phyloP scores from a whole-genome alignment of 2,113 vertebrate genomes.

The Poicephalus meyeri region DNA sequence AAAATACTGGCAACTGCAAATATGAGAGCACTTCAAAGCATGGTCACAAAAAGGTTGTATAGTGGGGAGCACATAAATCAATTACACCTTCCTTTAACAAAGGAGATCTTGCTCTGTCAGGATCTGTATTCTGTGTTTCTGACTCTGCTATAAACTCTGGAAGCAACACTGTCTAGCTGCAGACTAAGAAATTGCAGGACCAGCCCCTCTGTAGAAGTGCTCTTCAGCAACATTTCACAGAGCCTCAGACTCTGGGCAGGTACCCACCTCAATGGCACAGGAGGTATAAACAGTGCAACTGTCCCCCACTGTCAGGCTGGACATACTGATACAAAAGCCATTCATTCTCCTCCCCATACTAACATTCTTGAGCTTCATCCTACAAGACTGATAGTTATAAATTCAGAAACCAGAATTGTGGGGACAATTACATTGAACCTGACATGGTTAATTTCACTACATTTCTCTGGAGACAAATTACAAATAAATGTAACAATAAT shows the following conservation, averaged over 20 bases:
- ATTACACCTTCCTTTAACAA: background rate
- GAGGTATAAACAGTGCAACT: background rate
- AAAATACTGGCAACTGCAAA: background rate
- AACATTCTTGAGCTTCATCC: background rate
- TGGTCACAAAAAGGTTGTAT: background rate
- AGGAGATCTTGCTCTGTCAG: background rate
- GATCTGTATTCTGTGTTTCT: background rate
- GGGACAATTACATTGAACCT: background rate
- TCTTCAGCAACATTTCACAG: background rate
- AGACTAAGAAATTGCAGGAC: background rate
- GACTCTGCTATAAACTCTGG: background rate
- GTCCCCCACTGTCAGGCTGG: background rate
- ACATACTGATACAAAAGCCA: background rate
- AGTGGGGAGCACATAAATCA: background rate
- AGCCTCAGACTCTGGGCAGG: background rate
- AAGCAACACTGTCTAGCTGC: fast-evolving
- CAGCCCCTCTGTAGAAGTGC: background rate
- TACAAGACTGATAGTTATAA: background rate
- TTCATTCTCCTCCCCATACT: background rate
- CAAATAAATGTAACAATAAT: background rate
- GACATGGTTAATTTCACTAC: background rate
- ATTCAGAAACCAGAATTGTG: background rate
- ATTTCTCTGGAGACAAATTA: background rate
- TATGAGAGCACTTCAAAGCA: background rate
- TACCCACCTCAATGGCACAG: background rate